Base-by-base conservation (phyloP, 2,797 vertebrate genomes). In the Danio tinwini region DNA sequence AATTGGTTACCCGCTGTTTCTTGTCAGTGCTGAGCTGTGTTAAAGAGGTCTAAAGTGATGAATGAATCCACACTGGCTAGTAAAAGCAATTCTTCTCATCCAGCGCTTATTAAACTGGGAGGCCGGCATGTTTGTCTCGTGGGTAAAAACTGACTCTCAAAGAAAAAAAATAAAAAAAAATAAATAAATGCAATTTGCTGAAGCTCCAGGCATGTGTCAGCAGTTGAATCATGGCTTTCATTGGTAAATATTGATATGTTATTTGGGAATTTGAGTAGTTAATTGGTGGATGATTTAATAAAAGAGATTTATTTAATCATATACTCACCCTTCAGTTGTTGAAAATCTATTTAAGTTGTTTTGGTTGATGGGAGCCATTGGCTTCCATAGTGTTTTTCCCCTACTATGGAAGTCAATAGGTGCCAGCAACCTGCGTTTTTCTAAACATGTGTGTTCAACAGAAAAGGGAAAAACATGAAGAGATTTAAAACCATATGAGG, bases 1-100 rank as follows among this genome's bases (percentile, higher is more conserved):
- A 82, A 84, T 86, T 81, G 78, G 84, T 61, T 49, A 72, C 83
- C 58, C 74, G 81, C 80, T 84, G 85, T 71, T 74, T 74, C 49
- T 39, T 85, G 85, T 77, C 83, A 78, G 63, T 6, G 45, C 47
- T 74, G 68, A 59, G 50, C 73, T 59, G 67, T 47, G 72, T 81
- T 85, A 74, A 74, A 74, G 76, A 67, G 72, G 79, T 65, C 73
- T 52, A 49, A 80, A 37, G 73, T 85, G 82, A 86, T 84, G 59
- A 84, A 81, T 85, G 73, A 72, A 80, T 72, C 71, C 72, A 75
- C 75, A 19, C 55, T 78, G 55, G 50, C 21, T 75, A 67, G 72
- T 78, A 75, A 82, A 82, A 75, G 70, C 74, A 63, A 84, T 86
- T 63, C 86, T 65, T 73, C 62, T 79, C 62, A 71, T 80, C 68